phyloP scores from a whole-genome alignment of 1,140 invertebrate genomes.

The Octopus sinensis region DNA sequence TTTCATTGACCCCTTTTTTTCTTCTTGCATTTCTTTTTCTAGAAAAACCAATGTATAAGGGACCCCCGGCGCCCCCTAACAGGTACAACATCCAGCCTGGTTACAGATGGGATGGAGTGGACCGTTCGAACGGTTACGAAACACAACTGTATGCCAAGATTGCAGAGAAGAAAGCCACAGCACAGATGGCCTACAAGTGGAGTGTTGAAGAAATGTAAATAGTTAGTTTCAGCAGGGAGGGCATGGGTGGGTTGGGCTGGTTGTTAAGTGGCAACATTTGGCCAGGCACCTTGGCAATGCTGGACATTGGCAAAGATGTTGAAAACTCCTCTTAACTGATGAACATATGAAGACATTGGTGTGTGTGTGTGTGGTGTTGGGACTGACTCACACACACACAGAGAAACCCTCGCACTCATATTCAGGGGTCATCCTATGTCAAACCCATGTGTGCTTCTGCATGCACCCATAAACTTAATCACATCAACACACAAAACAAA shows the following conservation, averaged over 20 bases:
- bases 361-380: not conserved
- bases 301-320: not conserved
- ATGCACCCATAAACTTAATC: too few species aligned
- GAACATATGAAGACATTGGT: not conserved
- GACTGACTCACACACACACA: not conserved
- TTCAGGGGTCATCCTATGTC: too few species aligned
- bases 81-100: conserved; percentile 88
- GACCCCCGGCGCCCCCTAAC: conserved; percentile 76
- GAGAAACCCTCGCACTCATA: too few species aligned
- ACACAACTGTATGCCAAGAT: conserved; percentile 79
- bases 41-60: conserved; percentile 73
- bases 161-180: conserved; percentile 72
- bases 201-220: conserved; percentile 86
- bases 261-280: not conserved
- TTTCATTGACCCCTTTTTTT: not conserved
- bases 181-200: conserved; percentile 91
- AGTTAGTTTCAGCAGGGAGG: not conserved
- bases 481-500: too few species aligned
- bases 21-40: conserved; percentile 46
- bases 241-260: not conserved
- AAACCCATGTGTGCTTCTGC: too few species aligned
- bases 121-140: conserved; percentile 95
- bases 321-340: not conserved
- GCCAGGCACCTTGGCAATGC: not conserved
- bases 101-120: conserved; percentile 96